Evolutionary conservation across 2,113 vertebrate genomes (phyloP).

Genomic region (Anarrhichthys ocellatus): DNA sequence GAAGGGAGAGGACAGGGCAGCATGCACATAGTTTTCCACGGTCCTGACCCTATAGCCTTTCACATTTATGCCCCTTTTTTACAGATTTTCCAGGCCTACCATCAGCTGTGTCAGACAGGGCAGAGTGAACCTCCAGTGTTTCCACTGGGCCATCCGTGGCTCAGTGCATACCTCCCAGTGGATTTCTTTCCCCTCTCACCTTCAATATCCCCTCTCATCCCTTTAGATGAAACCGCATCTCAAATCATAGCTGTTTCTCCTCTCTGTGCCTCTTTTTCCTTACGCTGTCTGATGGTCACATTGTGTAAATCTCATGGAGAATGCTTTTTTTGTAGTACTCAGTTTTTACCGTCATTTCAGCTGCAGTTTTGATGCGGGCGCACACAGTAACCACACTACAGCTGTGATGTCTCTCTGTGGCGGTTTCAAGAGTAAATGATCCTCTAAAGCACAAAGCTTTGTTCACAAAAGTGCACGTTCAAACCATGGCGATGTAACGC

Average conservation of each 20-base stretch:
- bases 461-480: not conserved
- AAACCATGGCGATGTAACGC: not conserved
- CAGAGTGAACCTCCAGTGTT: constrained; percentile 48
- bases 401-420: constrained; percentile 1
- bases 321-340: constrained; percentile 9
- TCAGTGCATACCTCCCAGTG: constrained; percentile 16
- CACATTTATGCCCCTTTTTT: constrained; percentile 52
- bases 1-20: constrained; percentile 1
- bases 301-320: constrained; percentile 19
- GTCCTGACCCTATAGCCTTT: constrained; percentile 33
- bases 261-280: constrained; percentile 28
- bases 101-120: constrained; percentile 57
- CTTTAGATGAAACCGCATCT: constrained; percentile 35
- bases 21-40: constrained; percentile 50
- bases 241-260: constrained; percentile 14
- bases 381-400: constrained; percentile 13
- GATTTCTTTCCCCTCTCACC: constrained; percentile 58
- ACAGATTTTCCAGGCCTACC: constrained; percentile 62
- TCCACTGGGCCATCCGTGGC: constrained; percentile 53
- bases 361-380: constrained; percentile 13
- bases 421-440: not conserved
- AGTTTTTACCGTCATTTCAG: not conserved
- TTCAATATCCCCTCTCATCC: constrained; percentile 55
- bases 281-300: constrained; percentile 48
- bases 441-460: constrained; percentile 17